Conservation (phyloP, 2,113 vertebrate genomes). For the Dipodomys spectabilis region DNA sequence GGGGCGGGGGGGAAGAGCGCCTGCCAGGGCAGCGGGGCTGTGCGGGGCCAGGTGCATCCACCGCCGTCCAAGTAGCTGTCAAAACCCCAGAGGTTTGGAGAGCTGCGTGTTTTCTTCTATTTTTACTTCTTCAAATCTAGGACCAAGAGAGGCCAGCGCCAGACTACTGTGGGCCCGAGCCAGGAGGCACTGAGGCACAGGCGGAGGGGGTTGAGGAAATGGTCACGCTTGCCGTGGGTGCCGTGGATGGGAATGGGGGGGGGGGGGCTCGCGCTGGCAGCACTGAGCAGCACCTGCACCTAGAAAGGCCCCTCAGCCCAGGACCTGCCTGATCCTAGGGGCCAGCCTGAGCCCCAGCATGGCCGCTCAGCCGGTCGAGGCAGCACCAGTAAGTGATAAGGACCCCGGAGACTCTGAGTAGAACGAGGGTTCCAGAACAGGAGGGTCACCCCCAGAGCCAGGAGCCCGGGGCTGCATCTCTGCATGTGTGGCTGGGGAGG, state of each 20-base stretch:
- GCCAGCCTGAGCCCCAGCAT: no score
- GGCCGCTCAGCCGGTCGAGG: no score
- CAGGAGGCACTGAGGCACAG: background rate
- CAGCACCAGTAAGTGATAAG: no score
- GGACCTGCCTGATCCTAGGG: no score
- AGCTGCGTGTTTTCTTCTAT: slow-evolving; percentile 59
- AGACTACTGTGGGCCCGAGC: slow-evolving; percentile 22
- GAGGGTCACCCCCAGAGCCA: no score
- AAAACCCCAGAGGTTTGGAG: slow-evolving; percentile 17
- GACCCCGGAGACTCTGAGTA: no score
- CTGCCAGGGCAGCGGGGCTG: fast-evolving
- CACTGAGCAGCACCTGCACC: no score
- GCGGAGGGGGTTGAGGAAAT: background rate
- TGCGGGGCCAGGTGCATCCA: background rate
- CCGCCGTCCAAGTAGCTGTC: slow-evolving; percentile 43
- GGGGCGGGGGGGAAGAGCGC: fast-evolving
- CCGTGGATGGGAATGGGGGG: background rate
- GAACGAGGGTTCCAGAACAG: no score
- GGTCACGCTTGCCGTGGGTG: background rate
- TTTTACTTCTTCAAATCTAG: slow-evolving; percentile 62
- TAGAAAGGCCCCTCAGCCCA: no score
- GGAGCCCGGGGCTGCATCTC: no score
- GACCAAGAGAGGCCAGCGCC: slow-evolving; percentile 39
- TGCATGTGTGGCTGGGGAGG: no score
- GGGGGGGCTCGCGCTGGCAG: no score